Conservation (phyloP, 2,113 vertebrate species). For the Ammodytes marinus region DNA sequence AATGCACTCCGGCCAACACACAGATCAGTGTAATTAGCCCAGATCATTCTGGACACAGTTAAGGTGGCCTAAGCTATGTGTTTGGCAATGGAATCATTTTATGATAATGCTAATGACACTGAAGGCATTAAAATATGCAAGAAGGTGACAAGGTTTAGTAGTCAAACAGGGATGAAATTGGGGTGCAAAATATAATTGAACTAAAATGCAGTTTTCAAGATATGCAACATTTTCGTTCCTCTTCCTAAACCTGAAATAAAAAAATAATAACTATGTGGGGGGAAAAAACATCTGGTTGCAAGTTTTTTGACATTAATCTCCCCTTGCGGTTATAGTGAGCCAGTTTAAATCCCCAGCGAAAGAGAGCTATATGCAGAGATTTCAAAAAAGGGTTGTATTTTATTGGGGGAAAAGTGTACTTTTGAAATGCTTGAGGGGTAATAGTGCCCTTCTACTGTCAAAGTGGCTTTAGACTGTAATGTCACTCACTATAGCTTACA, state of each 20-base stretch:
- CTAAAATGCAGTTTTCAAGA: constrained; percentile 10
- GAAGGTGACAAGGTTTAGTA: neutral
- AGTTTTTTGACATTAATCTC: constrained; percentile 63
- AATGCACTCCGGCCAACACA: constrained; percentile 26
- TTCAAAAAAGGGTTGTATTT: constrained; percentile 18
- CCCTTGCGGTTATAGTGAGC: constrained; percentile 17
- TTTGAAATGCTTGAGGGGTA: constrained; percentile 14
- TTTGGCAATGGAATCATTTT: constrained; percentile 10
- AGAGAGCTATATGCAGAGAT: constrained; percentile 29
- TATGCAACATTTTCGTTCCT: neutral
- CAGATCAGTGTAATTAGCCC: constrained; percentile 54
- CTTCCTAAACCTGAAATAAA: neutral
- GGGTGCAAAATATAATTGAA: neutral
- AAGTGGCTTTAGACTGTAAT: constrained; percentile 29
- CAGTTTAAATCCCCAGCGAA: constrained; percentile 50
- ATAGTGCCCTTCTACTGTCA: constrained; percentile 42
- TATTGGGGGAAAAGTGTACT: constrained; percentile 17
- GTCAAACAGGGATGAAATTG: neutral
- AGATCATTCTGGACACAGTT: constrained; percentile 21
- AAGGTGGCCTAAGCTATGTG: constrained; percentile 34
- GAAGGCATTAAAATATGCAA: constrained; percentile 13
- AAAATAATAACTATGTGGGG: constrained; percentile 7
- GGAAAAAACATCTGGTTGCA: constrained; percentile 35
- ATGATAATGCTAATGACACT: neutral
- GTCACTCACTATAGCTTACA: constrained; percentile 24